Evolutionary conservation across 2,113 vertebrate genomes (phyloP).

Genomic region (Erinaceus europaeus): DNA sequence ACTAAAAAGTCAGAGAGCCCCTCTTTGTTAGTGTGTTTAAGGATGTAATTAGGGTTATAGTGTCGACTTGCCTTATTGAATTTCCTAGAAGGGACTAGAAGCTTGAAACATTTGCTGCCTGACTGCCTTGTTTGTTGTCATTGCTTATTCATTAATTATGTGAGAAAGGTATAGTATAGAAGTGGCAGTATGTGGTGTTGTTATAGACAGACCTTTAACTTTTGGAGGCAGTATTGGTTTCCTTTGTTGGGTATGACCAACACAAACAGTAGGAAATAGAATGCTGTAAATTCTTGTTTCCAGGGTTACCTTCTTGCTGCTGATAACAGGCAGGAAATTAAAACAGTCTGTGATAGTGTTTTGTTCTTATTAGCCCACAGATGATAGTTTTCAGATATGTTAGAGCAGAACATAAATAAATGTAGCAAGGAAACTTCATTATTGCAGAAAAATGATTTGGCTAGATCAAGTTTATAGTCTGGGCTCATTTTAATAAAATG

Average conservation of each 20-base stretch:
- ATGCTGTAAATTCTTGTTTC: constrained; percentile 73
- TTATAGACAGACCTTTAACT: constrained; percentile 19
- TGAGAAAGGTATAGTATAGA: not conserved
- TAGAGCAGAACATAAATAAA: constrained; percentile 71
- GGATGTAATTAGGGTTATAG: not conserved
- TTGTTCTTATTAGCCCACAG: constrained; percentile 76
- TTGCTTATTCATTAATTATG: not conserved
- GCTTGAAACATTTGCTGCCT: not conserved
- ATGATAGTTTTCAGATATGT: constrained; percentile 74
- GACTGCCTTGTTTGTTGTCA: not conserved
- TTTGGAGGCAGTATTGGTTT: not conserved
- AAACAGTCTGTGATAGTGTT: constrained; percentile 76
- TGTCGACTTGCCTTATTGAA: not conserved
- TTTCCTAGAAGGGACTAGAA: not conserved
- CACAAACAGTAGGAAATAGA: constrained; percentile 57
- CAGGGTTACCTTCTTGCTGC: constrained; percentile 83
- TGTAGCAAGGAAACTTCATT: constrained; percentile 52
- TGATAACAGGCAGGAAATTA: constrained; percentile 88
- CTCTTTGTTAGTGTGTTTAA: not conserved
- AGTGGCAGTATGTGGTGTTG: not conserved
- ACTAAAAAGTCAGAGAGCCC: not conserved
- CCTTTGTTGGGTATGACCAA: constrained; percentile 24
- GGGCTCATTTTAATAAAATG: constrained; percentile 42
- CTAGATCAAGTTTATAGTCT: constrained; percentile 31
- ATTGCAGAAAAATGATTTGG: constrained; percentile 49